A percentile compares a stretch with the other conserved stretches of the same genome.
phyloP scores from a whole-genome alignment of 2,888 invertebrate species.

The Liodrosophila aerea region DNA sequence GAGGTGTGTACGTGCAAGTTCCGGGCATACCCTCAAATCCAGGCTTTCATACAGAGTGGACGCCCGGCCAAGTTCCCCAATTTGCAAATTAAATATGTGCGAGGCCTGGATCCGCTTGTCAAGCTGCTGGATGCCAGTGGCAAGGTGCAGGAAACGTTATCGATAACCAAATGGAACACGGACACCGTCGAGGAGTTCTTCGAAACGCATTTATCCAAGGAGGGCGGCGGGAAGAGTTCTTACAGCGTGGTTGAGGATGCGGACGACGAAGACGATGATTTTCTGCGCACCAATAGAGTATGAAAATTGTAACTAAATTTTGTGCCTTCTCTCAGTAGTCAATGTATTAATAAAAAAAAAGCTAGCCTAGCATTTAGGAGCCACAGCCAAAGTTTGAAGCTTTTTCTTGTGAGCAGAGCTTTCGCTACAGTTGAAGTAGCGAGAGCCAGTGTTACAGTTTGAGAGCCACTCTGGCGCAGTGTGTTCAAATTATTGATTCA shows the following conservation, averaged over 20 bases:
- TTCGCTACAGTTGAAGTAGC: slow-evolving; percentile 29
- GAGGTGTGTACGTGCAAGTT: slow-evolving; percentile 99
- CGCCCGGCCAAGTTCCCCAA: slow-evolving; percentile 94
- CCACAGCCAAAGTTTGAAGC: slow-evolving; percentile 9
- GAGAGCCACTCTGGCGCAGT: slow-evolving; percentile 45
- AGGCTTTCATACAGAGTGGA: slow-evolving; percentile 98
- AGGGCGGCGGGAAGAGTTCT: slow-evolving; percentile 72
- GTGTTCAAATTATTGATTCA: slow-evolving; percentile 58
- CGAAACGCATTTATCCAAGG: slow-evolving; percentile 90
- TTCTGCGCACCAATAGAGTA: slow-evolving; percentile 60
- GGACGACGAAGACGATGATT: slow-evolving; percentile 83
- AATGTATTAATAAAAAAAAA: slow-evolving; percentile 41
- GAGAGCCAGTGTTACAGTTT: slow-evolving; percentile 8
- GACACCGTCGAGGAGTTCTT: slow-evolving; percentile 98
- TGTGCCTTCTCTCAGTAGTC: slow-evolving; percentile 9
- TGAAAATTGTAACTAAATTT: slow-evolving; percentile 26
- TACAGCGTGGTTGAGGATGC: slow-evolving; percentile 82
- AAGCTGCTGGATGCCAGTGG: slow-evolving; percentile 93
- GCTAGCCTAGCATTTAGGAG: slow-evolving; percentile 47
- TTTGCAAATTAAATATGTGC: slow-evolving; percentile 94
- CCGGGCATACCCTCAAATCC: slow-evolving; percentile 98
- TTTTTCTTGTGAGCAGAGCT: slow-evolving; percentile 28
- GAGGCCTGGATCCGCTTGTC: slow-evolving; percentile 97
- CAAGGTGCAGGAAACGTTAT: slow-evolving; percentile 92
- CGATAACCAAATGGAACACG: slow-evolving; percentile 99